A percentile compares a stretch with the other conserved stretches of the same genome.
Conservation (phyloP, 35 echinoderm and acorn worm genomes). For the Lytechinus variegatus region DNA sequence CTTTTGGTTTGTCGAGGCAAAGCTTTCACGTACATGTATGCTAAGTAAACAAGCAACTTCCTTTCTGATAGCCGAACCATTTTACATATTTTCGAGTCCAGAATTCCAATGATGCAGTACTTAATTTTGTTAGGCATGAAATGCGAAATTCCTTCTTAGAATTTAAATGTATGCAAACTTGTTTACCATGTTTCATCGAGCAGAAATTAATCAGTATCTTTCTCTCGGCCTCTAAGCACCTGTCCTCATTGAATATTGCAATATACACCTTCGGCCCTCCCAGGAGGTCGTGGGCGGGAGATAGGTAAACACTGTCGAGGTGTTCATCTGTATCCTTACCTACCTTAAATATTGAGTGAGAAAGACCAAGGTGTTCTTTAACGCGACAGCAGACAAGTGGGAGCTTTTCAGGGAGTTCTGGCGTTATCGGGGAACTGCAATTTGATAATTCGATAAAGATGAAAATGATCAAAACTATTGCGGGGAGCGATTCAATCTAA, state of each 20-base stretch:
- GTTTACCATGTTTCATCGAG: neutral
- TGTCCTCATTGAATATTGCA: neutral
- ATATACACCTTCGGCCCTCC: neutral
- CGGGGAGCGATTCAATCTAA: neutral
- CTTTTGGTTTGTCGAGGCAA: too few relatives aligned
- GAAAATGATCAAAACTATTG: neutral
- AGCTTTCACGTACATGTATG: too few relatives aligned
- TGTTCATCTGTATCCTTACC: neutral
- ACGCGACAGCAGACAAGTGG: neutral
- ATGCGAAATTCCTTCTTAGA: neutral
- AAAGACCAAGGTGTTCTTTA: neutral
- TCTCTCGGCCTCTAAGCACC: neutral
- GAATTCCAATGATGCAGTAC: neutral
- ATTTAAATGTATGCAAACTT: neutral
- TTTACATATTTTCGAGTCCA: neutral
- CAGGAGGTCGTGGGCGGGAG: neutral
- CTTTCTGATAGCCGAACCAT: neutral
- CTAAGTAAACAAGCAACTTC: neutral
- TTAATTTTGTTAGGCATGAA: neutral
- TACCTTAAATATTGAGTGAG: neutral
- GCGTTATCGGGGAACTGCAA: neutral
- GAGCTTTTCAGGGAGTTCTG: neutral
- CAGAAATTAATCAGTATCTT: neutral
- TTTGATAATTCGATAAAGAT: neutral
- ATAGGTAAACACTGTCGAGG: neutral